These are phyloP conservation scores for Argya squamiceps DNA, from an alignment of 2,797 vertebrate genomes.

Conservation along the genomic window DNA sequence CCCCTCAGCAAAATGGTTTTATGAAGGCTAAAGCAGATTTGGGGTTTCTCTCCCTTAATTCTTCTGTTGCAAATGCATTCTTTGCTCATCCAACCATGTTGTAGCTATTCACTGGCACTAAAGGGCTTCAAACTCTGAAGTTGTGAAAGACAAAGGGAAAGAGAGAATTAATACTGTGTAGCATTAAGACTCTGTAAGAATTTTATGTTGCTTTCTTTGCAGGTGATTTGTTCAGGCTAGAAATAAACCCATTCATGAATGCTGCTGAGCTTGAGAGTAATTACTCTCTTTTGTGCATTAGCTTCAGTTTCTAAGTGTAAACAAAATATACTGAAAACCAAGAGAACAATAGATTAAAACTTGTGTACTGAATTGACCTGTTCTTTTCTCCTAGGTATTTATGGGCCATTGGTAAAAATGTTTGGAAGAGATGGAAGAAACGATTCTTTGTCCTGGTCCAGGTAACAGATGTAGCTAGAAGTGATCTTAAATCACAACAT, in stretches of 20 bases:
- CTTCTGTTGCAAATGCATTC: not conserved
- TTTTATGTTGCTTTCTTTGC: not conserved
- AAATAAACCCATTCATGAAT: not conserved
- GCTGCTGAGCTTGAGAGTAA: not conserved
- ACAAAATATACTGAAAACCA: not conserved
- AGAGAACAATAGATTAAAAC: not conserved
- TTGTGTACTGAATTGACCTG: not conserved
- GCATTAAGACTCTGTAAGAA: not conserved
- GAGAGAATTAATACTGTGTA: not conserved
- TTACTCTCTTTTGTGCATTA: not conserved
- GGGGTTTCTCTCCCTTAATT: not conserved
- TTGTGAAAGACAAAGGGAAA: not conserved
- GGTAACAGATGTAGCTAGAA: slow-evolving; percentile 80
- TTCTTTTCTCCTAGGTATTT: slow-evolving; percentile 85
- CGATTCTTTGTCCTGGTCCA: slow-evolving; percentile 98
- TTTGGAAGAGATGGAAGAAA: slow-evolving; percentile 99
- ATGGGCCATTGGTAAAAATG: slow-evolving; percentile 96
- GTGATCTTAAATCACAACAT: slow-evolving; percentile 1
- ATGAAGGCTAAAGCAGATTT: not conserved
- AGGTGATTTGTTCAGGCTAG: not conserved
- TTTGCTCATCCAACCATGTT: not conserved
- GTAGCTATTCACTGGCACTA: not conserved
- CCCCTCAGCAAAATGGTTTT: not conserved
- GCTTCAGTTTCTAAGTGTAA: not conserved
- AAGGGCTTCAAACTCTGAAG: not conserved